These are phyloP conservation scores for Lithophane semibrunnea DNA, from an alignment of 2,888 invertebrate species.

Conservation along the genomic window DNA sequence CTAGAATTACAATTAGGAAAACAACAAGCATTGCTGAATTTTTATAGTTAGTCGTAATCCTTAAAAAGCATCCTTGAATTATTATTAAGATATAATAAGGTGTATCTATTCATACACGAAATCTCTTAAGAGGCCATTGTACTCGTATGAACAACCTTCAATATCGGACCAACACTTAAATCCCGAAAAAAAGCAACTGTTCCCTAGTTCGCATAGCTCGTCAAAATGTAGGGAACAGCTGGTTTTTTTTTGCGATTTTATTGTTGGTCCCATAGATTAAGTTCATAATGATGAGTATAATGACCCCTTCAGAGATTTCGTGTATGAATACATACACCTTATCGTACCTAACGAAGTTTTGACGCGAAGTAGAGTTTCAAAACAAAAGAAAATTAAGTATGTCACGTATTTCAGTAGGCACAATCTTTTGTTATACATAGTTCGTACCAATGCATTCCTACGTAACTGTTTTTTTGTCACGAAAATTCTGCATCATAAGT, in stretches of 20 bases:
- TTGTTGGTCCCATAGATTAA: too few relatives aligned
- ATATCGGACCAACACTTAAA: too few relatives aligned
- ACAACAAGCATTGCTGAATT: neutral
- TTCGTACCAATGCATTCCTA: neutral
- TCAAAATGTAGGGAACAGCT: too few relatives aligned
- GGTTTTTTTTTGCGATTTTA: too few relatives aligned
- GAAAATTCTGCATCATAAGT: neutral
- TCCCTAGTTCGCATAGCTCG: too few relatives aligned
- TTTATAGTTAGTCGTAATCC: too few relatives aligned
- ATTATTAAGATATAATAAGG: neutral
- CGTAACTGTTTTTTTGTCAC: neutral
- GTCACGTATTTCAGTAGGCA: neutral
- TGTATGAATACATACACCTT: too few relatives aligned
- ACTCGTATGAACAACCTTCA: too few relatives aligned
- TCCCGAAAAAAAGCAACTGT: too few relatives aligned
- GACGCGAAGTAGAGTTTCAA: neutral
- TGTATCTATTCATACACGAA: neutral
- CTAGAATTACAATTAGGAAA: neutral
- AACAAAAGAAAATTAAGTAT: neutral
- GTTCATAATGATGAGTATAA: too few relatives aligned
- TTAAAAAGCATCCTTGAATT: neutral
- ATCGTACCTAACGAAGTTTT: neutral
- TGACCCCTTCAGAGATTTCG: too few relatives aligned
- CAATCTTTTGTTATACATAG: neutral
- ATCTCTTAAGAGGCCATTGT: too few relatives aligned